Conservation (phyloP, 2,113 vertebrate species). For the Etia nguti region DNA sequence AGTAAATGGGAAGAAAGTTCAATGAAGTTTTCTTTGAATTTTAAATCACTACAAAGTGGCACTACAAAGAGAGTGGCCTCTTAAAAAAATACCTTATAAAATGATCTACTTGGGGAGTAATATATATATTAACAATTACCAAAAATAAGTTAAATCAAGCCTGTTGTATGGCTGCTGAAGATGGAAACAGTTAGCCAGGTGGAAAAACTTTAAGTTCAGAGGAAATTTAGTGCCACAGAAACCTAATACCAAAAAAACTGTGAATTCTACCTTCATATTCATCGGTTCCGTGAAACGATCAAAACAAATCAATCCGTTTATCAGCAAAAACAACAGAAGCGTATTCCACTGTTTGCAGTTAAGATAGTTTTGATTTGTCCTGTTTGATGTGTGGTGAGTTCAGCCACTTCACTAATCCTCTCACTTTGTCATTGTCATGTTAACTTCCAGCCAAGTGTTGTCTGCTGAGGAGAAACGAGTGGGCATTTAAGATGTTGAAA, state of each 20-base stretch:
- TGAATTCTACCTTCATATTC: constrained; percentile 1
- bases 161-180: background rate
- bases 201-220: background rate
- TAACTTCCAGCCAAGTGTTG: constrained; percentile 33
- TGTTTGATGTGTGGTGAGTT: constrained; percentile 52
- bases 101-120: background rate
- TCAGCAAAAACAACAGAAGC: constrained; percentile 18
- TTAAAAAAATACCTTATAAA: background rate
- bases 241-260: background rate
- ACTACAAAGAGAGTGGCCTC: background rate
- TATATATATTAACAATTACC: background rate
- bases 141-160: background rate
- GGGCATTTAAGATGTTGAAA: background rate
- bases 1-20: background rate
- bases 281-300: constrained; percentile 14
- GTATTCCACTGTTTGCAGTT: constrained; percentile 39
- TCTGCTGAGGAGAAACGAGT: constrained; percentile 19
- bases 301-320: constrained; percentile 1
- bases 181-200: background rate
- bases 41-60: background rate
- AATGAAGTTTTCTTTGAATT: background rate
- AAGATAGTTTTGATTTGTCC: constrained; percentile 46
- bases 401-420: constrained; percentile 34
- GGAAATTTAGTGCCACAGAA: background rate
- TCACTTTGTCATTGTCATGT: constrained; percentile 53